A percentile compares a stretch with the other conserved stretches of the same genome.
Evolutionary conservation across 1,140 invertebrate genomes (phyloP).

Genomic region (Octopus bimaculoides): DNA sequence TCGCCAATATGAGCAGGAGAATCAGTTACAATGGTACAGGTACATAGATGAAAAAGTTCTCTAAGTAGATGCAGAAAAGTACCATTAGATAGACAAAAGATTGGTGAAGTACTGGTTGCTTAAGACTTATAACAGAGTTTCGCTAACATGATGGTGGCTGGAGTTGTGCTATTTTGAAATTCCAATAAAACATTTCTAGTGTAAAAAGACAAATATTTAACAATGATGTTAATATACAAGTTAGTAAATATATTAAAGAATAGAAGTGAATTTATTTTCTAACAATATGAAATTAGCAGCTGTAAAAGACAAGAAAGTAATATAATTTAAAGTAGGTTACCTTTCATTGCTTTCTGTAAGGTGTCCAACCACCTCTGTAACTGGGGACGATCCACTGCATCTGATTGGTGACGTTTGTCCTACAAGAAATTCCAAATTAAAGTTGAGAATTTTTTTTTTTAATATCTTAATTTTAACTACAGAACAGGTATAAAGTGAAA

Average conservation of each 20-base stretch:
- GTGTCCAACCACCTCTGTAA: constrained; percentile 88
- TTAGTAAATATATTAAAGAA: background rate
- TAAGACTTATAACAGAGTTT: too few species aligned
- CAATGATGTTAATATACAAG: background rate
- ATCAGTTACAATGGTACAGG: too few species aligned
- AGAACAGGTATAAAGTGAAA: background rate
- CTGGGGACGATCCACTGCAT: constrained; percentile 77
- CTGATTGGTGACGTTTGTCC: constrained; percentile 81
- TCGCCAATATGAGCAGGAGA: too few species aligned
- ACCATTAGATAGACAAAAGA: too few species aligned
- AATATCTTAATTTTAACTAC: background rate
- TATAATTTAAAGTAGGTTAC: constrained; percentile 28
- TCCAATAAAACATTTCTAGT: too few species aligned
- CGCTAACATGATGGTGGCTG: too few species aligned
- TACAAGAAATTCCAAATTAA: constrained; percentile 54
- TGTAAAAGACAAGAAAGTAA: background rate
- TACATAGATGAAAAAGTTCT: too few species aligned
- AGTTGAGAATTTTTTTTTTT: background rate
- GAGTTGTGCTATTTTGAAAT: too few species aligned
- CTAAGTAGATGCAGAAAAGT: too few species aligned
- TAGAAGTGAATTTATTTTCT: background rate
- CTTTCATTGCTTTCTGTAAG: constrained; percentile 88
- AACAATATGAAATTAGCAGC: background rate
- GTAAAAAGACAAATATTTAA: too few species aligned
- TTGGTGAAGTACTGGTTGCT: too few species aligned